phyloP scores from a whole-genome alignment of 2,888 invertebrate species.

The Mythimna vitellina region DNA sequence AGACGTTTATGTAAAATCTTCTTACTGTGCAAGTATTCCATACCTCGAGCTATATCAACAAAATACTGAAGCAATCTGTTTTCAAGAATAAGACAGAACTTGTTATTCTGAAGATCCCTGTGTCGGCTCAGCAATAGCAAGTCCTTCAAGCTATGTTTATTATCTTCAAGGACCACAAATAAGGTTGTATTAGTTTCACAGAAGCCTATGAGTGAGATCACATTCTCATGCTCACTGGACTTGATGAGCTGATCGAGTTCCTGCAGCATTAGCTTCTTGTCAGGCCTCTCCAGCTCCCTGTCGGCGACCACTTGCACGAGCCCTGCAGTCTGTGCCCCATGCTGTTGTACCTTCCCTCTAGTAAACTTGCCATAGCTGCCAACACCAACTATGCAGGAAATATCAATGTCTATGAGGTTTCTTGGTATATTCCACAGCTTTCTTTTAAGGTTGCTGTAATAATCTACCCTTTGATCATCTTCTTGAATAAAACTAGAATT shows the following conservation, averaged over 20 bases:
- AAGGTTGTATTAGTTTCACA: conserved; percentile 94
- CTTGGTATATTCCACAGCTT: conserved; percentile 94
- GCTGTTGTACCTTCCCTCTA: conserved; percentile 92
- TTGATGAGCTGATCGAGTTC: conserved; percentile 94
- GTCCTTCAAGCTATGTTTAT: conserved; percentile 93
- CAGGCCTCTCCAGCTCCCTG: conserved; percentile 87
- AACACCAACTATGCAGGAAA: conserved; percentile 92
- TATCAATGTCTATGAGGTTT: conserved; percentile 93
- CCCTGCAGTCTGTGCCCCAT: conserved; percentile 88
- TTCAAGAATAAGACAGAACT: conserved; percentile 92
- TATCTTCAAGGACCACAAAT: conserved; percentile 93
- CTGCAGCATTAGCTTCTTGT: conserved; percentile 91
- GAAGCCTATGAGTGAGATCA: conserved; percentile 94
- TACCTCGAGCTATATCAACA: conserved; percentile 92
- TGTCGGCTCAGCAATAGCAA: conserved; percentile 92
- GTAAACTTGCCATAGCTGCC: conserved; percentile 95
- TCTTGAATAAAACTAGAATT: conserved; percentile 95
- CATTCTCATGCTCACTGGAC: conserved; percentile 93
- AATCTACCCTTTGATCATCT: conserved; percentile 92
- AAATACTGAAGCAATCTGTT: conserved; percentile 92
- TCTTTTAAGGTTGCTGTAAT: conserved; percentile 94
- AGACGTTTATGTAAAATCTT: conserved; percentile 94
- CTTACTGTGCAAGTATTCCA: conserved; percentile 92
- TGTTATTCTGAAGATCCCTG: conserved; percentile 87
- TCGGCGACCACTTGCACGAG: conserved; percentile 93